Evolutionary conservation across 2,113 vertebrate genomes (phyloP).

Genomic region (Seriola dumerili): DNA sequence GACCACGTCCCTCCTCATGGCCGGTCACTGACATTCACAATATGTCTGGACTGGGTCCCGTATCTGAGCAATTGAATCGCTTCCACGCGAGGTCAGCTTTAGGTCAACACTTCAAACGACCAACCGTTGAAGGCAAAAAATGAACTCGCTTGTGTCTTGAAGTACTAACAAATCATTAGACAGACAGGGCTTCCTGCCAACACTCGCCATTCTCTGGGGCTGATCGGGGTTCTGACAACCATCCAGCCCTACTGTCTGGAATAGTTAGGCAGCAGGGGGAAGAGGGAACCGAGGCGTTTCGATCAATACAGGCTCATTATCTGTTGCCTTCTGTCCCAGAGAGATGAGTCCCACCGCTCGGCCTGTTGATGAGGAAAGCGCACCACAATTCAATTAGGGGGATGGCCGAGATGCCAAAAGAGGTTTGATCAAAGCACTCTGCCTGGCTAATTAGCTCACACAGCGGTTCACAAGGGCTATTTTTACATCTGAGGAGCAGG

Average conservation of each 20-base stretch:
- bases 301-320: constrained; percentile 83
- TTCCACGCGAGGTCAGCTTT: constrained; percentile 55
- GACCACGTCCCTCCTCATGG: constrained; percentile 30
- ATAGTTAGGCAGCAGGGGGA: constrained; percentile 58
- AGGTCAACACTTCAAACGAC: constrained; percentile 60
- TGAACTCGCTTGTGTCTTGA: constrained; percentile 43
- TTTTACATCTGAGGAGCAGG: constrained; percentile 74
- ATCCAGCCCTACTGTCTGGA: constrained; percentile 66
- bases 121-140: constrained; percentile 46
- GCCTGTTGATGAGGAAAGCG: constrained; percentile 74
- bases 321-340: constrained; percentile 73
- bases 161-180: constrained; percentile 71
- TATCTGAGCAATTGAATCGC: constrained; percentile 32
- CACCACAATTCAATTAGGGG: constrained; percentile 77
- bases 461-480: constrained; percentile 65
- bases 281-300: constrained; percentile 62
- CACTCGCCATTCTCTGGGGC: constrained; percentile 59
- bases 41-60: constrained; percentile 29
- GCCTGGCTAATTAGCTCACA: constrained; percentile 71
- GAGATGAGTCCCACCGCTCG: constrained; percentile 68
- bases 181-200: constrained; percentile 61
- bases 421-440: constrained; percentile 80
- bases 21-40: constrained; percentile 44
- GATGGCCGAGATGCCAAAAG: constrained; percentile 72
- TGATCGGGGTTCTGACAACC: constrained; percentile 68